Evolutionary conservation across 2,113 vertebrate genomes (phyloP), one percentile per base, ranked within the genome.

Genomic region (Chelonoidis abingdonii): DNA sequence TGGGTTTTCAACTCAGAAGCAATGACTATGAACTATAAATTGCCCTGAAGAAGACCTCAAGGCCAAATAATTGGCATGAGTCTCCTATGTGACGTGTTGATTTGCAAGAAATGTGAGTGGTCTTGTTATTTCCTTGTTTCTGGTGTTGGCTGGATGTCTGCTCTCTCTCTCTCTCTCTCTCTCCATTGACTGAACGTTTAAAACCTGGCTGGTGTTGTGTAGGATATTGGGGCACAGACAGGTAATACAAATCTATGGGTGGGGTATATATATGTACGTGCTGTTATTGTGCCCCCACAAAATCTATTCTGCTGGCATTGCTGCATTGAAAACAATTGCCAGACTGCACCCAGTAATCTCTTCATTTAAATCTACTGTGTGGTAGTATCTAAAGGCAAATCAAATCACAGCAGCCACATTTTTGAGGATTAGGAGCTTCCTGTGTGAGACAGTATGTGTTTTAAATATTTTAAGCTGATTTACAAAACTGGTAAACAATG

Each of bases 401-500:
- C 91, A 87, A 97, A 90, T 93, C 91, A 82, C 76, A 96, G 76
- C 92, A 91, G 86, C 29, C 79, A 95, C 96, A 95, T 95, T 98
- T 98, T 91, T 88, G 92, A 96, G 96, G 95, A 98, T 97, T 97
- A 96, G 88, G 90, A 92, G 90, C 88, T 97, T 97, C 93, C 96
- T 91, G 62, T 90, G 79, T 92, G 95, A 93, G 96, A 95, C 92
- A 87, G 80, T 92, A 52, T 91, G 80, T 90, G 76, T 93, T 97
- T 96, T 97, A 97, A 96, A 94, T 96, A 95, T 97, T 95, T 97
- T 97, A 97, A 97, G 96, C 97, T 94, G 94, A 95, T 90, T 96
- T 93, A 90, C 10, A 19, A 95, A 93, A 80, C 90, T 62, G 88
- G 91, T 95, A 95, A 98, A 96, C 87, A 97, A 87, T 86, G 93